phyloP scores from a whole-genome alignment of 2,888 invertebrate genomes.

The Synergus laeviventris region DNA sequence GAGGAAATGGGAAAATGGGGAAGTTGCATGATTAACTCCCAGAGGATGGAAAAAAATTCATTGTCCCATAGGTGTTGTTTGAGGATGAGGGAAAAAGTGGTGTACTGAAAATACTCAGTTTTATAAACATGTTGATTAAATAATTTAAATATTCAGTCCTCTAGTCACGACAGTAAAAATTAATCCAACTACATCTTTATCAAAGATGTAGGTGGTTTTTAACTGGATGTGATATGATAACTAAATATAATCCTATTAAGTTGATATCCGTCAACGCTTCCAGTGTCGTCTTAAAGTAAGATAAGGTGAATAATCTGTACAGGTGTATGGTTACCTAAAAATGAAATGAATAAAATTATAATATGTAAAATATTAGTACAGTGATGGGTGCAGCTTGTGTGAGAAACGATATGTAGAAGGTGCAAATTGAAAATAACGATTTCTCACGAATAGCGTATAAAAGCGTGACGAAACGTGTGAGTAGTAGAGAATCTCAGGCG shows the following conservation, averaged over 20 bases:
- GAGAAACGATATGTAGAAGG: slow-evolving; percentile 1
- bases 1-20: too few species aligned
- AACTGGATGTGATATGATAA: too few species aligned
- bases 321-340: background rate
- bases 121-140: background rate
- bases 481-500: slow-evolving; percentile 36
- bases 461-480: slow-evolving; percentile 33
- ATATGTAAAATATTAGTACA: background rate
- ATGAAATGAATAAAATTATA: background rate
- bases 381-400: slow-evolving; percentile 4
- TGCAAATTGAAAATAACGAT: slow-evolving; percentile 34
- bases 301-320: background rate
- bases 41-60: too few species aligned
- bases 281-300: background rate
- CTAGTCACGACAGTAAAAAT: too few species aligned
- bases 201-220: too few species aligned
- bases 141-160: background rate
- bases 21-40: too few species aligned
- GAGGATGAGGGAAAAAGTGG: too few species aligned
- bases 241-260: background rate
- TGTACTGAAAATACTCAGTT: background rate
- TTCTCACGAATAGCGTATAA: slow-evolving; percentile 14
- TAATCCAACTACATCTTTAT: too few species aligned
- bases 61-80: too few species aligned
- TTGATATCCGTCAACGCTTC: background rate